Base-by-base conservation (phyloP, 2,888 invertebrate genomes). In the Brassicogethes aeneus region DNA sequence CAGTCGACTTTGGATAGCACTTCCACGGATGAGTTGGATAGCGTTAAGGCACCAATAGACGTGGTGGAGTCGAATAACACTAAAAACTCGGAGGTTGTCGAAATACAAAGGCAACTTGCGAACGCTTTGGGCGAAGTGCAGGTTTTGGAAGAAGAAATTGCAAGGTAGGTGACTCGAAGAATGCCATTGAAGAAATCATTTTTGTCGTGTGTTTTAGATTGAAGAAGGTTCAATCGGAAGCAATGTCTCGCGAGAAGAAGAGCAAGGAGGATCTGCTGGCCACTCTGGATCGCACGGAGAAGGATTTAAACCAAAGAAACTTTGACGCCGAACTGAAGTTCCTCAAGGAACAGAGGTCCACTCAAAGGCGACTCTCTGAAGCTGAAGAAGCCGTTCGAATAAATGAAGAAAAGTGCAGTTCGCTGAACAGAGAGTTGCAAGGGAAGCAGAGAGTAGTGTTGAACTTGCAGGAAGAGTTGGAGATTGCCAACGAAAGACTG, bases 241-340 rank as follows among this genome's bases (percentile, higher is more conserved):
- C 84, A 37, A 74, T 78, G 37, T 70, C 79, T 46, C 74, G 82
- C 47, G 86, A 87, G 59, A 78, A 80, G 54, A 78, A 82, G 61
- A 80, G 88, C 70, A 84, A 88, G 51, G 87, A 89, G 53, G 86
- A 89, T 53, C 68, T 89, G 47, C 73, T 89, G 32, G 75, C 74
- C 33, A 77, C 79, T n/a, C 69, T 89, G 42, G 83, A 89, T 59
- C 77, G 80, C 55, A 85, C 82, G 45, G 87, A 89, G 60, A 80
- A 82, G 51, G 84, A 88, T 65, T 65, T 85, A 40, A 80, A 78
- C 45, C 71, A 80, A 48, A 73, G 82, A 59, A 78, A 83, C 17
- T 77, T 79, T 58, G 85, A 85, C 63, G 72, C 80, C 40, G 83
- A 85, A 60, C 79, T 83, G 45, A 82, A 82, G 60, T 77, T 79